Percentiles rank a stretch among this genome's conserved stretches.
phyloP scores from a whole-genome alignment of 1,140 invertebrate species.

The Callitettix versicolor region DNA sequence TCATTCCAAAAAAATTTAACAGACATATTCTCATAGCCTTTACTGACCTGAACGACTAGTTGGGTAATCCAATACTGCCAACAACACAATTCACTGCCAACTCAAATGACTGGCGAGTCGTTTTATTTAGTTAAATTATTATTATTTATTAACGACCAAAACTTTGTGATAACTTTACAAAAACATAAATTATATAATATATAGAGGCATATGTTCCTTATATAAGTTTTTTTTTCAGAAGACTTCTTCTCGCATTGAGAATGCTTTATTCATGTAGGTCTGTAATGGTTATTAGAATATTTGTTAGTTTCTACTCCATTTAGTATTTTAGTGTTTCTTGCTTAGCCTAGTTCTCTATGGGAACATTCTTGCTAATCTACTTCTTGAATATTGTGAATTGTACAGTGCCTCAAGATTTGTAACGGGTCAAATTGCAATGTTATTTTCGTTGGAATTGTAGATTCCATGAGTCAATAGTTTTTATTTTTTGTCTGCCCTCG shows the following conservation, averaged over 20 bases:
- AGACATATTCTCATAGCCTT: not conserved
- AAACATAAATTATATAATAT: not conserved
- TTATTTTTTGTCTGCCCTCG: constrained; percentile 3
- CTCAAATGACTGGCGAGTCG: too few relatives aligned
- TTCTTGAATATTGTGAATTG: constrained; percentile 10
- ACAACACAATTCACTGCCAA: too few relatives aligned
- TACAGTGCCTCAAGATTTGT: constrained; percentile 17
- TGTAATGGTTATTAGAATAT: not conserved
- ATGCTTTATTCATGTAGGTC: not conserved
- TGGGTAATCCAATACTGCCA: too few relatives aligned
- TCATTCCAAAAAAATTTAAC: not conserved
- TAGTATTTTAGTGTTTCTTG: constrained; percentile 6
- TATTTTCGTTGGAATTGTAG: constrained; percentile 6
- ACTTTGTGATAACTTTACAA: constrained; percentile 5
- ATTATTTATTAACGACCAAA: constrained; percentile 2
- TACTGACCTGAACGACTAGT: not conserved
- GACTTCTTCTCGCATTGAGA: not conserved
- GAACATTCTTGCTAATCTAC: not conserved
- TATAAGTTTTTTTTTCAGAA: constrained; percentile 5
- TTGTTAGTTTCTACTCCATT: not conserved
- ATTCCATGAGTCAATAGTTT: not conserved
- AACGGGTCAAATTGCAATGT: constrained; percentile 14
- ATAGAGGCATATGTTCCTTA: too few relatives aligned
- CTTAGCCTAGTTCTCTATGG: constrained; percentile 7
- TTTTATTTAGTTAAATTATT: too few relatives aligned